Conservation (phyloP, 2,113 vertebrate species). For the Percopsis transmontana region DNA sequence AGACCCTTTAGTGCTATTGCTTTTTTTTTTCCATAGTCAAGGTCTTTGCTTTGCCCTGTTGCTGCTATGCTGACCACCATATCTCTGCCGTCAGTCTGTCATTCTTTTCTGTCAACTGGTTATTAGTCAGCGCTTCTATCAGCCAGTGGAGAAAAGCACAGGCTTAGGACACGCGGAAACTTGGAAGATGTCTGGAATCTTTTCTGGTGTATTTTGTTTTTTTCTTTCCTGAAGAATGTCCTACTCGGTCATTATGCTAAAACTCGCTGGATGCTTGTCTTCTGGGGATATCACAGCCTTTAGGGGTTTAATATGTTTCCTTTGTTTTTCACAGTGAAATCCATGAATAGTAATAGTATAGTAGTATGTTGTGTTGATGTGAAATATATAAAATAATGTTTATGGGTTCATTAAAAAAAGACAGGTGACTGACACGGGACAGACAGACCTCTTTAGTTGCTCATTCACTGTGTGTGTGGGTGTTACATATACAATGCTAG, state of each 20-base stretch:
- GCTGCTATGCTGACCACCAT: background rate
- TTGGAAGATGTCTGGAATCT: conserved; percentile 46
- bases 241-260: conserved; percentile 54
- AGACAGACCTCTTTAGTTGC: no score
- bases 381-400: no score
- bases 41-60: conserved; percentile 2
- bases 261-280: conserved; percentile 39
- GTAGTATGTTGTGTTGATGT: background rate
- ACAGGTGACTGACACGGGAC: no score
- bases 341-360: background rate
- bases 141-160: conserved; percentile 51
- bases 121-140: conserved; percentile 49
- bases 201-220: conserved; percentile 37
- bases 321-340: no score
- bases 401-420: no score
- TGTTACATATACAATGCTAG: no score
- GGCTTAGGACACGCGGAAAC: conserved; percentile 49
- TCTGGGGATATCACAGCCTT: conserved; percentile 27
- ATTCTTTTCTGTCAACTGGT: conserved; percentile 41
- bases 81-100: conserved; percentile 23
- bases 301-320: no score
- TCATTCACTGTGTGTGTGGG: no score
- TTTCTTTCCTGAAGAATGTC: conserved; percentile 6
- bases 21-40: background rate
- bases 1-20: conserved; percentile 21